phyloP scores from a whole-genome alignment of 2,888 invertebrate genomes.

The Athalia rosae region DNA sequence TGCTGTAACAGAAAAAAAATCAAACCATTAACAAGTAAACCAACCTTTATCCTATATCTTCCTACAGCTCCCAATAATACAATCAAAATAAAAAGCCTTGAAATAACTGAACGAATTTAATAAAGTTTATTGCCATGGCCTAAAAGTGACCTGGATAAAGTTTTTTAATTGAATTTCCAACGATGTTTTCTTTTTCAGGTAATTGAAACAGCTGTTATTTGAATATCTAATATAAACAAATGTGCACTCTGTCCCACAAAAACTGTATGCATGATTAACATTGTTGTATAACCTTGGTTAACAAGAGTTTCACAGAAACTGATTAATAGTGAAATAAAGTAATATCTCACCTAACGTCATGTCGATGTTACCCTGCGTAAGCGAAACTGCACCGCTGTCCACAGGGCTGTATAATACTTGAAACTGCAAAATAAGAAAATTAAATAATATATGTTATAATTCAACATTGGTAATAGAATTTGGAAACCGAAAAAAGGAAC shows the following conservation, averaged over 20 bases:
- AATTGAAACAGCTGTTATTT: too few species aligned
- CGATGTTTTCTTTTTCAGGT: too few species aligned
- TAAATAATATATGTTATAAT: background rate
- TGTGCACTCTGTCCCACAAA: too few species aligned
- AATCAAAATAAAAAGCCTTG: too few species aligned
- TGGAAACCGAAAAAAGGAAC: background rate
- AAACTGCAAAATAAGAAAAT: constrained; percentile 69
- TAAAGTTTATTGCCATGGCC: too few species aligned
- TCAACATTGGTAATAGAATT: background rate
- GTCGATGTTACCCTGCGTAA: constrained; percentile 88
- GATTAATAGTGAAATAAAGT: constrained; percentile 10
- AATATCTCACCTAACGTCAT: constrained; percentile 84
- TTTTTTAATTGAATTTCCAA: too few species aligned
- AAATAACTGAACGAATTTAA: too few species aligned
- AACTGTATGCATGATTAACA: too few species aligned
- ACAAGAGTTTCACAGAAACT: background rate
- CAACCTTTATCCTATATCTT: background rate
- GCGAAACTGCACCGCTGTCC: constrained; percentile 87
- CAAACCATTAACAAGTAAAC: background rate
- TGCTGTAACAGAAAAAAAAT: constrained; percentile 79
- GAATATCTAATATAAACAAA: too few species aligned
- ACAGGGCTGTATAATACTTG: constrained; percentile 83
- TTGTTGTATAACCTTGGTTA: background rate
- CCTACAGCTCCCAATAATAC: too few species aligned
- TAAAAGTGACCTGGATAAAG: too few species aligned